These are phyloP conservation scores for Gonioctena quinquepunctata DNA, from an alignment of 1,140 invertebrate genomes.

Conservation along the genomic window DNA sequence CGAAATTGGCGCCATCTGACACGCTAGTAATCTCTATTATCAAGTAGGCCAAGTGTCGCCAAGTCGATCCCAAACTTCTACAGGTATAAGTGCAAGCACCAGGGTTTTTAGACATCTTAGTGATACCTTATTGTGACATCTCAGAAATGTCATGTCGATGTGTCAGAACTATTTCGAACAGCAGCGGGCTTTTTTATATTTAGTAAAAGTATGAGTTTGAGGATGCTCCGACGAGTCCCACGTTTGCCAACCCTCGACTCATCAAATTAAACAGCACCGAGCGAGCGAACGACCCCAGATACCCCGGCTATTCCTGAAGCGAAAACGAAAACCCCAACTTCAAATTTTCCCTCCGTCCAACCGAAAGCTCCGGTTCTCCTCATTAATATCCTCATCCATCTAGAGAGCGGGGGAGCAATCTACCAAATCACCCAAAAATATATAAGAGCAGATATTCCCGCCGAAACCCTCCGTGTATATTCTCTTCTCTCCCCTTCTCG, in stretches of 20 bases:
- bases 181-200: too few species aligned
- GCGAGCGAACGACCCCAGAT: not conserved
- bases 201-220: too few species aligned
- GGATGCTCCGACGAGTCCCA: not conserved
- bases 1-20: too few species aligned
- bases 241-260: not conserved
- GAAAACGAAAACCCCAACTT: conserved; percentile 29
- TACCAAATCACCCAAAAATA: conserved; percentile 48
- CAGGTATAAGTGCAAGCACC: too few species aligned
- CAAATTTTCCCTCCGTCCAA: conserved; percentile 40
- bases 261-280: not conserved
- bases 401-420: conserved; percentile 36
- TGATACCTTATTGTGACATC: too few species aligned
- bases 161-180: too few species aligned
- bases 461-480: not conserved
- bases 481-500: conserved; percentile 9
- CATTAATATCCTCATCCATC: conserved; percentile 46
- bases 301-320: not conserved
- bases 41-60: too few species aligned
- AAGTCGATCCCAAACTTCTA: too few species aligned
- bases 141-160: too few species aligned
- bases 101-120: too few species aligned
- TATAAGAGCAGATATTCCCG: conserved; percentile 31
- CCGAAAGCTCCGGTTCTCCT: conserved; percentile 38
- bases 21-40: too few species aligned